phyloP scores from a whole-genome alignment of 1,140 invertebrate species.

The Cydia strobilella region DNA sequence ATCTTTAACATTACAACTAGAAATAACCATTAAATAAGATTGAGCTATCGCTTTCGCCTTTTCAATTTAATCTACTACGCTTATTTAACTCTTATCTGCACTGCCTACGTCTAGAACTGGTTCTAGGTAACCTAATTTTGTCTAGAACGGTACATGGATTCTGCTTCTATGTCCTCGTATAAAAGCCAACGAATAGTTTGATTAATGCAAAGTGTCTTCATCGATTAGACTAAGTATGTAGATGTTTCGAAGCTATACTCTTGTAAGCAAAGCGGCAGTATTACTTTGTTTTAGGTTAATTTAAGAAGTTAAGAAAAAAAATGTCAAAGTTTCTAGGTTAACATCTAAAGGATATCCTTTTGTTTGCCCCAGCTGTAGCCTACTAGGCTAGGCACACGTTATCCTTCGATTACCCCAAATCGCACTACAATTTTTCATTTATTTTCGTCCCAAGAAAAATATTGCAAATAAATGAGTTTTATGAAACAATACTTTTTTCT shows the following conservation, averaged over 20 bases:
- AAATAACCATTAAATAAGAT: constrained; percentile 5
- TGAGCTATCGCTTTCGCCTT: constrained; percentile 16
- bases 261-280: too few relatives aligned
- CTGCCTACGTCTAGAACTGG: constrained; percentile 15
- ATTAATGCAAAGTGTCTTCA: too few relatives aligned
- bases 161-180: not conserved
- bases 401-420: constrained; percentile 20
- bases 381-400: not conserved
- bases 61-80: constrained; percentile 8
- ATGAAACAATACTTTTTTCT: not conserved
- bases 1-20: not conserved
- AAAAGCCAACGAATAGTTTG: too few relatives aligned
- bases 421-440: not conserved
- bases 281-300: too few relatives aligned
- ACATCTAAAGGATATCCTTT: too few relatives aligned
- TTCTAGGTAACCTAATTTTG: constrained; percentile 30
- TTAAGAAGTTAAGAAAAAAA: too few relatives aligned
- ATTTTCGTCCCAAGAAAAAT: not conserved
- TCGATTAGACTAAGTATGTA: too few relatives aligned
- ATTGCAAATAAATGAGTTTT: not conserved
- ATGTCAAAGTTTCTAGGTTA: too few relatives aligned
- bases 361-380: not conserved
- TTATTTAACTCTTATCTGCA: not conserved
- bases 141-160: not conserved
- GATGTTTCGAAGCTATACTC: too few relatives aligned